Conservation (phyloP, 1,140 invertebrate genomes). For the Lamellibrachia luymesi region DNA sequence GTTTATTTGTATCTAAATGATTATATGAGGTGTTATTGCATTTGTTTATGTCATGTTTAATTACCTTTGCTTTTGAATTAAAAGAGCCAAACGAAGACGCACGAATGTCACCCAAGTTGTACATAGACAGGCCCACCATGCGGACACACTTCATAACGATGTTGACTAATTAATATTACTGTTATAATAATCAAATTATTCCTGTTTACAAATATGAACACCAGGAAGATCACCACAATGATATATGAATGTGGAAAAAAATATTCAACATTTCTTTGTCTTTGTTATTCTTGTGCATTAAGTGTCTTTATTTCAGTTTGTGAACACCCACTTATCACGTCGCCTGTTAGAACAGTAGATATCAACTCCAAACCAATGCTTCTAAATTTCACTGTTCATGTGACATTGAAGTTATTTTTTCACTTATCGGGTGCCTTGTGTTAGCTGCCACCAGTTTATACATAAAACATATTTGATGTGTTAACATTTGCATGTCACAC, state of each 20-base stretch:
- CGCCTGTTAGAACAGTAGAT: no score
- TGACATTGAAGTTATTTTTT: no score
- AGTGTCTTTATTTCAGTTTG: no score
- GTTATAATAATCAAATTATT: background rate
- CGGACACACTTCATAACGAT: background rate
- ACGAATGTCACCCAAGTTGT: background rate
- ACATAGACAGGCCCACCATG: background rate
- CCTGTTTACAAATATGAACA: background rate
- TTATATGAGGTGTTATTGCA: background rate
- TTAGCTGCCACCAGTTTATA: no score
- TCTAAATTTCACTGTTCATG: no score
- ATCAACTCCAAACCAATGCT: no score
- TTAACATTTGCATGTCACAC: no score
- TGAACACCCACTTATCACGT: no score
- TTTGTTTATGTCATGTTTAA: constrained; percentile 6
- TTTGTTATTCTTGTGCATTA: background rate
- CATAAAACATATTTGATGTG: no score
- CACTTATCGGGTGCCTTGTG: no score
- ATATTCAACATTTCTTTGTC: background rate
- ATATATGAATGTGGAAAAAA: background rate
- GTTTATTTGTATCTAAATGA: background rate
- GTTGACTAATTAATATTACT: background rate
- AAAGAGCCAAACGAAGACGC: background rate
- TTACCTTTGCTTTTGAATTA: background rate
- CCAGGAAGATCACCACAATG: background rate